Evolutionary conservation across 2,797 vertebrate species (phyloP).

Genomic region (Falco concolor): DNA sequence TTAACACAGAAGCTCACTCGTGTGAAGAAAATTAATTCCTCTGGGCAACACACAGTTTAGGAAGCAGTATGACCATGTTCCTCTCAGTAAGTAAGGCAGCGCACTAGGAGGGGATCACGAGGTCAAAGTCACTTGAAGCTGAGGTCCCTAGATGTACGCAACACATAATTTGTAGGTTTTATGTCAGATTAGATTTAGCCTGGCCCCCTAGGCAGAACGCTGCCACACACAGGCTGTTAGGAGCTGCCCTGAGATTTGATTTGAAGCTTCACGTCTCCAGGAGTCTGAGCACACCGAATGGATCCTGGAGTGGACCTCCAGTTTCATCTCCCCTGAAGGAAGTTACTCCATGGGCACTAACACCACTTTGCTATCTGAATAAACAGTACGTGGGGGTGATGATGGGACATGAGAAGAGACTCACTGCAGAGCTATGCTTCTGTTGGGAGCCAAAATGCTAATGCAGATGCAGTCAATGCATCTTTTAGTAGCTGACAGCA

Average conservation of each 20-base stretch:
- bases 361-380: neutral
- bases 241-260: neutral
- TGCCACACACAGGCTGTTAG: rapidly evolving
- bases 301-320: neutral
- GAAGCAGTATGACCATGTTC: rapidly evolving
- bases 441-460: neutral
- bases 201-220: neutral
- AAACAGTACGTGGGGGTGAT: neutral
- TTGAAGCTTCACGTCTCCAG: neutral
- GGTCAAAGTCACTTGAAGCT: rapidly evolving
- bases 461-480: neutral
- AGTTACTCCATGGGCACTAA: neutral
- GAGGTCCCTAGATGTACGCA: rapidly evolving
- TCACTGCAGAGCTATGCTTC: neutral
- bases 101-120: neutral
- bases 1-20: neutral
- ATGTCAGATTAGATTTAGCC: neutral
- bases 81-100: neutral
- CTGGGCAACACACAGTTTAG: neutral
- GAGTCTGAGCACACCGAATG: rapidly evolving
- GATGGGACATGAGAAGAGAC: neutral
- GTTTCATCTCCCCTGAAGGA: neutral
- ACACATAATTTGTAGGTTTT: neutral
- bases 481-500: neutral
- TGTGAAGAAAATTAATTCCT: neutral